Evolutionary conservation across 1,140 invertebrate species (phyloP).

Genomic region (Idris sp.): DNA sequence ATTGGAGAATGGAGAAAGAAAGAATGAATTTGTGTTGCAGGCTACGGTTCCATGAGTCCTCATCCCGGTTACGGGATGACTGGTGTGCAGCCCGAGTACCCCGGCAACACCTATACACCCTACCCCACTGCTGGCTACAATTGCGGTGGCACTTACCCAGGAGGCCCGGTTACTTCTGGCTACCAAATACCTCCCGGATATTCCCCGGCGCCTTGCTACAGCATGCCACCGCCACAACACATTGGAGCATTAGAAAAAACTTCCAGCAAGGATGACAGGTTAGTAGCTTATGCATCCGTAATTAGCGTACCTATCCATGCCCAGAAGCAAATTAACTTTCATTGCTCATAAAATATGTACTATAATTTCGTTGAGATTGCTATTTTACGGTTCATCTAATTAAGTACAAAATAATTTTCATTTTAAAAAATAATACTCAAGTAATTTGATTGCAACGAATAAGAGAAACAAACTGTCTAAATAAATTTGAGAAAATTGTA

Average conservation of each 20-base stretch:
- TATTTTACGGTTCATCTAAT: too few relatives aligned
- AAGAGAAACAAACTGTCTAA: too few relatives aligned
- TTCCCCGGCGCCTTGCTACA: slow-evolving; percentile 86
- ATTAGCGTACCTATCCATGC: neutral
- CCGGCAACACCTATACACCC: slow-evolving; percentile 85
- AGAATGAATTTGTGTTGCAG: slow-evolving; percentile 75
- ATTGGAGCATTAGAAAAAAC: slow-evolving; percentile 86
- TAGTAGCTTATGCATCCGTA: slow-evolving; percentile 72
- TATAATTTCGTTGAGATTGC: neutral
- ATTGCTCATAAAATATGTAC: slow-evolving; percentile 42
- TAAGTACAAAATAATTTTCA: too few relatives aligned
- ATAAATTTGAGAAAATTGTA: too few relatives aligned
- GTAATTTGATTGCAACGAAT: slow-evolving; percentile 1
- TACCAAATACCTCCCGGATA: slow-evolving; percentile 84
- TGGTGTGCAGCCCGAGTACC: slow-evolving; percentile 86
- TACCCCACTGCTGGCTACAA: slow-evolving; percentile 82
- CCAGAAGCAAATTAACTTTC: slow-evolving; percentile 13
- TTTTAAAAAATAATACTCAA: too few relatives aligned
- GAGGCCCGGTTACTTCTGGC: slow-evolving; percentile 81
- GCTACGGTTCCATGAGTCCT: slow-evolving; percentile 88
- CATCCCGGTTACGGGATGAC: slow-evolving; percentile 89
- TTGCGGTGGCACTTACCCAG: slow-evolving; percentile 80
- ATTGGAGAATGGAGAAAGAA: slow-evolving; percentile 63
- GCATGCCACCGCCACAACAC: slow-evolving; percentile 87
- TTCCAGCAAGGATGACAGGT: slow-evolving; percentile 86